phyloP scores from a whole-genome alignment of 2,888 invertebrate genomes.

The Brachyptera risi region DNA sequence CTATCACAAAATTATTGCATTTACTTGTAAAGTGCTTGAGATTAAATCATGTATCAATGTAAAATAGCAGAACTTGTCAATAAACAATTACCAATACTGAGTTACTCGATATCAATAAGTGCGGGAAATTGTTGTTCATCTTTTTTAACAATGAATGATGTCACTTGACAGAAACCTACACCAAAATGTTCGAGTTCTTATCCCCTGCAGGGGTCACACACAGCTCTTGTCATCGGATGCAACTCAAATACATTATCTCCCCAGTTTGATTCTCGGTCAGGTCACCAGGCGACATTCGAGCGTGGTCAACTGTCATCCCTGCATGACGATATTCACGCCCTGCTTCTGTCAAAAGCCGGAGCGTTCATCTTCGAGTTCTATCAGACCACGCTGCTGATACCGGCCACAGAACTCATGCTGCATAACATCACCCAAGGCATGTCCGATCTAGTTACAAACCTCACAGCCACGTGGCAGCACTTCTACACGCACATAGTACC shows the following conservation, averaged over 20 bases:
- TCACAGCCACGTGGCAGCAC: slow-evolving; percentile 26
- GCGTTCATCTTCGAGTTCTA: slow-evolving; percentile 32
- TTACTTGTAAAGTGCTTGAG: no score
- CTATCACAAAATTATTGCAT: no score
- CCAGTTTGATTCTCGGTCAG: slow-evolving; percentile 4
- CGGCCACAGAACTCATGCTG: slow-evolving; percentile 19
- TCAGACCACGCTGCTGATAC: slow-evolving; percentile 29
- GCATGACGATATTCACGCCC: slow-evolving; percentile 29
- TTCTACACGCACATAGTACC: slow-evolving; percentile 31
- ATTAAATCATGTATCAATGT: no score
- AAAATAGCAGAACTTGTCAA: no score
- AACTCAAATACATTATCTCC: not conserved
- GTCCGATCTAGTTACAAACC: slow-evolving; percentile 6
- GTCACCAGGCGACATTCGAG: not conserved
- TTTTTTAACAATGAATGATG: no score
- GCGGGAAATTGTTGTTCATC: no score
- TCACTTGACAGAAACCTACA: no score
- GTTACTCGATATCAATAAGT: no score
- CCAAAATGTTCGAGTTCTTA: no score
- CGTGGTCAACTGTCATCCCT: slow-evolving; percentile 27
- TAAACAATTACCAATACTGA: no score
- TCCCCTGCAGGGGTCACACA: no score
- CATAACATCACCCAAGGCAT: slow-evolving; percentile 5
- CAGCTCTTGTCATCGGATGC: no score
- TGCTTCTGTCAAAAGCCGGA: slow-evolving; percentile 31